A percentile compares a stretch with the other conserved stretches of the same genome.
Evolutionary conservation across 1,140 invertebrate genomes (phyloP).

Genomic region (Mylabris phalerata): DNA sequence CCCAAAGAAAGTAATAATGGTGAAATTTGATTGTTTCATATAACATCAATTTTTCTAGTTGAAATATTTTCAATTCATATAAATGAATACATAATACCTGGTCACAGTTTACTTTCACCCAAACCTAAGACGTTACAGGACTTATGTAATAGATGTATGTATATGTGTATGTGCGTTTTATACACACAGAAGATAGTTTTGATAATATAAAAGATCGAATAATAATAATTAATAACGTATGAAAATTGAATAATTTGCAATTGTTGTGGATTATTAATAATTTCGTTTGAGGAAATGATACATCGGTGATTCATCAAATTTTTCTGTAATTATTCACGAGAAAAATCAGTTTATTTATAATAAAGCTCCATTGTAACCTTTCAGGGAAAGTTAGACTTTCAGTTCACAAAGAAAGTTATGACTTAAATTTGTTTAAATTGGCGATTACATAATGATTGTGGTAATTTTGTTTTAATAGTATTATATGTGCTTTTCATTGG

Average conservation of each 20-base stretch:
- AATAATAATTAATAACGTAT: too few relatives aligned
- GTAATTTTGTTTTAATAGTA: too few relatives aligned
- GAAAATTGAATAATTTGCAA: too few relatives aligned
- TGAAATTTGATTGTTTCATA: constrained; percentile 1
- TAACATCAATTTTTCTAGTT: background rate
- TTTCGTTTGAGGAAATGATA: too few relatives aligned
- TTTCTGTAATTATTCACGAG: too few relatives aligned
- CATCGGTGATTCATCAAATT: too few relatives aligned
- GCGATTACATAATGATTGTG: too few relatives aligned
- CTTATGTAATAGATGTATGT: constrained; percentile 24
- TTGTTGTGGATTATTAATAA: too few relatives aligned
- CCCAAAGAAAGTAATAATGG: background rate
- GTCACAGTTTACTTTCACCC: constrained; percentile 25
- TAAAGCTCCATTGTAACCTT: too few relatives aligned
- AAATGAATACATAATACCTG: constrained; percentile 17
- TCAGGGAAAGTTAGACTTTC: background rate
- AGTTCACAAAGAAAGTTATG: background rate
- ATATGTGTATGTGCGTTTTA: background rate
- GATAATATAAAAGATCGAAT: constrained; percentile 4
- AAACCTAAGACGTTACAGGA: constrained; percentile 28
- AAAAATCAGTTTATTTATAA: too few relatives aligned
- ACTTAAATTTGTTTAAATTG: background rate
- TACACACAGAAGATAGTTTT: constrained; percentile 24
- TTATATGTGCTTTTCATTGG: too few relatives aligned
- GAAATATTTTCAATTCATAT: constrained; percentile 5